phyloP scores from a whole-genome alignment of 2,888 invertebrate species.

The Pollenia amentaria region DNA sequence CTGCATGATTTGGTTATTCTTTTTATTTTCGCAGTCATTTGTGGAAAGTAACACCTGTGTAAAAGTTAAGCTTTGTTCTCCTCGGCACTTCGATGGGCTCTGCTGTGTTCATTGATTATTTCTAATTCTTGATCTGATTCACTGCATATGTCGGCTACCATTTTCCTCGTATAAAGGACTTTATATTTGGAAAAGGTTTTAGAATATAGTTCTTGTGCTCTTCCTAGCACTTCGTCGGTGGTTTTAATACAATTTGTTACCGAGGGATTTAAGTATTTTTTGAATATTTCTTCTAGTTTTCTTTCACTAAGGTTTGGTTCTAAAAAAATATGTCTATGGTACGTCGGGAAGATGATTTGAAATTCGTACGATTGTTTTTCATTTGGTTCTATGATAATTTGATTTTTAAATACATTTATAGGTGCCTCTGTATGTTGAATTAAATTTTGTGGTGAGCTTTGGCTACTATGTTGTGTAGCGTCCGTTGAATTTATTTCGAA shows the following conservation, averaged over 20 bases:
- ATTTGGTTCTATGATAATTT: too few relatives aligned
- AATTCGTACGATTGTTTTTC: too few relatives aligned
- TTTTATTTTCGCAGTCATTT: background rate
- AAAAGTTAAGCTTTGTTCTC: constrained; percentile 46
- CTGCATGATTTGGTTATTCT: constrained; percentile 5
- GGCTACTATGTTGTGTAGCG: too few relatives aligned
- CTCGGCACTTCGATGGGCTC: background rate
- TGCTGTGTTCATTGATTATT: constrained; percentile 35
- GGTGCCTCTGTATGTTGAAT: too few relatives aligned
- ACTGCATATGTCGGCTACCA: constrained; percentile 5
- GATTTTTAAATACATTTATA: too few relatives aligned
- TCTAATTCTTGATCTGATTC: constrained; percentile 16
- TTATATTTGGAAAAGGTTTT: constrained; percentile 3
- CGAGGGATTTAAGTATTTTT: too few relatives aligned
- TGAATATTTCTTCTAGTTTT: too few relatives aligned
- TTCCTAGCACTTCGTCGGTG: constrained; percentile 6
- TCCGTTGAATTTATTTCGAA: too few relatives aligned
- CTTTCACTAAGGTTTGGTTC: too few relatives aligned
- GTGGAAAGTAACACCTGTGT: constrained; percentile 56
- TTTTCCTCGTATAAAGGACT: constrained; percentile 12
- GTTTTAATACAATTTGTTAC: constrained; percentile 14
- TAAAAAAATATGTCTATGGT: too few relatives aligned
- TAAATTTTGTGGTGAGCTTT: too few relatives aligned
- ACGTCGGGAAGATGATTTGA: too few relatives aligned
- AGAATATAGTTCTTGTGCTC: constrained; percentile 5